Evolutionary conservation across 1,140 invertebrate species (phyloP).

Genomic region (Halyomorpha halys): DNA sequence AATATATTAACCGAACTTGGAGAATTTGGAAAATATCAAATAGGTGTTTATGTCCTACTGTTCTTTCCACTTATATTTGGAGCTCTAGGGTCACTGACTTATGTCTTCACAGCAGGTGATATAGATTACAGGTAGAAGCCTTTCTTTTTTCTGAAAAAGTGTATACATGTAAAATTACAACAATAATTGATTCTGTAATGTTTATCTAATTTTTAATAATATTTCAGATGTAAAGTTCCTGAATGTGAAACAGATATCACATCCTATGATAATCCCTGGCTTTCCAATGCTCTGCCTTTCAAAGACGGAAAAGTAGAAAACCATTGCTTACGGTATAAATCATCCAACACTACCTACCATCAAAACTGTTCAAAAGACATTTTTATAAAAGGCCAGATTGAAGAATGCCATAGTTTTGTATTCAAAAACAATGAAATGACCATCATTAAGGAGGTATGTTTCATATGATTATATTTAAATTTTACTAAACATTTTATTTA

Average conservation of each 20-base stretch:
- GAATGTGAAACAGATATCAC: not conserved
- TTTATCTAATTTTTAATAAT: not conserved
- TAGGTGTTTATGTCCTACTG: not conserved
- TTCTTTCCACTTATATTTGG: not conserved
- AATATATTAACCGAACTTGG: not conserved
- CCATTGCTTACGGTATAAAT: not conserved
- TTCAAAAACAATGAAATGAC: not conserved
- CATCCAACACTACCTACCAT: not conserved
- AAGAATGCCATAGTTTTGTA: constrained; percentile 1
- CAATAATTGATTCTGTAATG: not conserved
- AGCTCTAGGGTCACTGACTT: not conserved
- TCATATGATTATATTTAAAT: too few relatives aligned
- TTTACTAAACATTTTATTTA: too few relatives aligned
- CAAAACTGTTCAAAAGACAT: not conserved
- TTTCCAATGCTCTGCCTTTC: not conserved
- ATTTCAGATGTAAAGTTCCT: not conserved
- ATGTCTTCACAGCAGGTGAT: not conserved
- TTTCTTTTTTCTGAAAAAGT: not conserved
- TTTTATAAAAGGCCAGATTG: not conserved
- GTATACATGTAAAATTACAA: not conserved
- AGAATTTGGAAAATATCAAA: not conserved
- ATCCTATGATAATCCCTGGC: not conserved
- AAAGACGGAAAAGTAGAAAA: not conserved
- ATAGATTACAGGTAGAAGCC: not conserved
- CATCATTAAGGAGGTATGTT: not conserved